Base-by-base conservation (phyloP, 35 echinoderm and acorn worm genomes). In the Heliocidaris erythrogramma region DNA sequence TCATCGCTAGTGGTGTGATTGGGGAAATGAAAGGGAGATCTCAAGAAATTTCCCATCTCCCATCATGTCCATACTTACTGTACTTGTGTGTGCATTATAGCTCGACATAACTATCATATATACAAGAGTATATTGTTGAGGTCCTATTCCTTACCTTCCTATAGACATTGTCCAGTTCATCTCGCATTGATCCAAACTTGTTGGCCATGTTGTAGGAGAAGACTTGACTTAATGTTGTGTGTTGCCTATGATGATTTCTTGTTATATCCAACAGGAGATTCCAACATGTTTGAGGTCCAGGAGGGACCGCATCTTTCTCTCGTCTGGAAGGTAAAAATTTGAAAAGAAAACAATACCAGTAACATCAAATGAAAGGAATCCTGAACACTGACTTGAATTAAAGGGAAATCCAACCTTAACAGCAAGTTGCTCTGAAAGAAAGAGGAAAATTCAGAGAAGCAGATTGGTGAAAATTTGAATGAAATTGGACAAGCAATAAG, bases 91-190 rank as follows among this genome's bases (percentile, higher is more conserved):
- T 5, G 5, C 60, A 17, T 69, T 78, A 21, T 27, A 78, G 18
- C 0, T 27, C 8, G n/a, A 78, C 65, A 78, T 78, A 24, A n/a
- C 27, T 9, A 78, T 78, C 65, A 78, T 24, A 6, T 78, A 27
- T 78, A 21, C 27, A 27, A 24, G 5, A 78, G 6, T 52, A 18
- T 21, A 65, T 24, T 27, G 18, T 5, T 27, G 65, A 78, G 24
- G 8, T 42, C 14, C 69, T 84, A 84, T 29, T 30, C 13, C 95
- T 95, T 94, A 98, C 97, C 96, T 98, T 97, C 56, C 94, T 97
- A 85, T 97, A 97, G 29, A 99, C 96, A 89, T 95, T 97, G 93
- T 99, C 96, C 24, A 99, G 96, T 49, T 92, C 96, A 30, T 99
- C 96, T 59, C 95, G 91, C 35, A 96, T 90, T 30, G 59, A 49